Percentiles rank a stretch among this genome's conserved stretches.
These are phyloP conservation scores for Magallana angulata DNA, from an alignment of 1,140 invertebrate species.

Conservation along the genomic window DNA sequence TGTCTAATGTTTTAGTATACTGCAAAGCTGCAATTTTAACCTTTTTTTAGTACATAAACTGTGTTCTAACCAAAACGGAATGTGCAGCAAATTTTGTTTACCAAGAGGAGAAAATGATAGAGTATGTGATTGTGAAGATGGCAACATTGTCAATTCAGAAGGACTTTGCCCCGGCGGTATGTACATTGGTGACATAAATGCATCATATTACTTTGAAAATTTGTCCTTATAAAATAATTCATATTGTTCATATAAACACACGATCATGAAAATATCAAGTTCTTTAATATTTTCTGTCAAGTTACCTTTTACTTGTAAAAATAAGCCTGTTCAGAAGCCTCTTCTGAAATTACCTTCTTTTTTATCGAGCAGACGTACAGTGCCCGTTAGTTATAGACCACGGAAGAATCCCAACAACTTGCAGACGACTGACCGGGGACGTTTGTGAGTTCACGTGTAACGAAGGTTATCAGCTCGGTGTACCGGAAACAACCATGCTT, in stretches of 20 bases:
- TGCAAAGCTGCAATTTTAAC: too few relatives aligned
- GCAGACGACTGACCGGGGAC: slow-evolving; percentile 32
- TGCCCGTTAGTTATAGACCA: background rate
- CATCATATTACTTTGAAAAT: background rate
- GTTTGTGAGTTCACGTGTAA: slow-evolving; percentile 2
- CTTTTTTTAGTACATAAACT: slow-evolving; percentile 20
- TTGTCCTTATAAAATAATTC: background rate
- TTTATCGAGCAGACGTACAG: background rate
- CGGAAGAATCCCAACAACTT: background rate
- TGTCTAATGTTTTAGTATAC: too few relatives aligned
- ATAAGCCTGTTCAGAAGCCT: background rate
- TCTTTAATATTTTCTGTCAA: background rate
- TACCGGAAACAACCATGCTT: background rate
- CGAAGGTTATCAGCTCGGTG: background rate
- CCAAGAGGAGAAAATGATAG: slow-evolving; percentile 37
- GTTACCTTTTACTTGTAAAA: background rate
- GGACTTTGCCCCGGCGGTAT: background rate
- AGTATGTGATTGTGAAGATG: slow-evolving; percentile 16
- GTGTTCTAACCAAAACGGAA: slow-evolving; percentile 36
- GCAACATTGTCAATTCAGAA: background rate
- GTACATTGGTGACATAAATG: background rate
- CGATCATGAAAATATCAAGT: background rate
- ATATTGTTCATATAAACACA: background rate
- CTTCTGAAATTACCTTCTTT: too few relatives aligned
- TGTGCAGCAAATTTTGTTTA: slow-evolving; percentile 41